Evolutionary conservation across 2,113 vertebrate genomes (phyloP).

Genomic region (Hippotragus niger): DNA sequence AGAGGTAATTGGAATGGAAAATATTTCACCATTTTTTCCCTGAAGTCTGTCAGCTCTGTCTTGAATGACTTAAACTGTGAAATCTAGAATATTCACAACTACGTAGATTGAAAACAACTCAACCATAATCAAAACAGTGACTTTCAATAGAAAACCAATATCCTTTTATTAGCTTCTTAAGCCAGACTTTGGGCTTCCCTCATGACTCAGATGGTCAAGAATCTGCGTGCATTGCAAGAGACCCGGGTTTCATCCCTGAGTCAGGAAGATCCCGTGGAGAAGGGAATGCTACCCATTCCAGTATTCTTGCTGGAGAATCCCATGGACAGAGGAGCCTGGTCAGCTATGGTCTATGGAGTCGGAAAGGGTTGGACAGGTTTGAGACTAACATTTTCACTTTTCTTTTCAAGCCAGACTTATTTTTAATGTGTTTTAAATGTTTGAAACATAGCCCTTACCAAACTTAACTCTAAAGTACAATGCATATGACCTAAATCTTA

Average conservation of each 20-base stretch:
- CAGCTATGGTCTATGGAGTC: not conserved
- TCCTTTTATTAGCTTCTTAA: not conserved
- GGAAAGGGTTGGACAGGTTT: not conserved
- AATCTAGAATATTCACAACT: not conserved
- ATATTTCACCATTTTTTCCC: not conserved
- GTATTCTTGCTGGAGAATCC: not conserved
- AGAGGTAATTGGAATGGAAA: not conserved
- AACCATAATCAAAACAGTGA: not conserved
- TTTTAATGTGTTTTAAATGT: not conserved
- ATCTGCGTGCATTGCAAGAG: not conserved
- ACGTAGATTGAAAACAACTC: not conserved
- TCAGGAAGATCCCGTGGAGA: not conserved
- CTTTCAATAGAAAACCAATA: not conserved
- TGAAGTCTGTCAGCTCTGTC: not conserved
- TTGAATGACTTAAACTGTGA: not conserved
- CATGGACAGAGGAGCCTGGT: not conserved
- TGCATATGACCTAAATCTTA: not conserved
- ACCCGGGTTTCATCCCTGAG: not conserved
- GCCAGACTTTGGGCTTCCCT: not conserved
- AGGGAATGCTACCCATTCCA: not conserved
- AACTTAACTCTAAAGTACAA: slow-evolving; percentile 16
- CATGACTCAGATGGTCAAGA: not conserved
- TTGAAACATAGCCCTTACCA: not conserved
- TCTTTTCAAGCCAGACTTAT: slow-evolving; percentile 1
- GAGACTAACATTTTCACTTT: not conserved